phyloP scores from a whole-genome alignment of 2,888 invertebrate species.

The Rosalia funebris region DNA sequence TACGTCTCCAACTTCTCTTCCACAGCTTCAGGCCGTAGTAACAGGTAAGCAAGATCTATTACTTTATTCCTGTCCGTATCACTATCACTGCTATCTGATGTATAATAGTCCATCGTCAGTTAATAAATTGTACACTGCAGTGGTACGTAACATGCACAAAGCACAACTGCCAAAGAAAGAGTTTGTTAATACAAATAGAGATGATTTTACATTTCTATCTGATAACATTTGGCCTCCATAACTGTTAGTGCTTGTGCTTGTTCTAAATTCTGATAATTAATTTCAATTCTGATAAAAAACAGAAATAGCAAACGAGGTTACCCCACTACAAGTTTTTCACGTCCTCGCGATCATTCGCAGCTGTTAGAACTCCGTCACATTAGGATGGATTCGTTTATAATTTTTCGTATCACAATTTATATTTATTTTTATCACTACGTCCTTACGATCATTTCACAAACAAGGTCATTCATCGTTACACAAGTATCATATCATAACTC shows the following conservation, averaged over 20 bases:
- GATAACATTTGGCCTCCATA: constrained; percentile 24
- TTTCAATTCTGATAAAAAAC: not conserved
- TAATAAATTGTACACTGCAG: not conserved
- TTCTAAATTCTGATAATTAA: constrained; percentile 11
- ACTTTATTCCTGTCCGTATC: constrained; percentile 70
- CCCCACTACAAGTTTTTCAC: not conserved
- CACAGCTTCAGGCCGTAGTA: constrained; percentile 70
- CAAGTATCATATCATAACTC: too few species aligned
- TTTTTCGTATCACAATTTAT: too few species aligned
- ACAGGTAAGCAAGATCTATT: constrained; percentile 74
- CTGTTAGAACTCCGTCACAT: too few species aligned
- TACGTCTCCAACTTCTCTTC: constrained; percentile 73
- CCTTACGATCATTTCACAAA: too few species aligned
- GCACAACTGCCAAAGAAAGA: not conserved
- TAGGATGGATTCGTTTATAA: too few species aligned
- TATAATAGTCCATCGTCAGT: constrained; percentile 77
- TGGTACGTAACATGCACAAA: not conserved
- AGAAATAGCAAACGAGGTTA: not conserved
- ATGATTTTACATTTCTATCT: constrained; percentile 4
- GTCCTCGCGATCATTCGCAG: too few species aligned
- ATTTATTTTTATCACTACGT: too few species aligned
- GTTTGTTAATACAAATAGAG: constrained; percentile 1
- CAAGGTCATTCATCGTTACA: too few species aligned
- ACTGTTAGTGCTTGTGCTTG: constrained; percentile 6
- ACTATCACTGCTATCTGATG: constrained; percentile 84